A percentile compares a stretch with the other conserved stretches of the same genome.
Evolutionary conservation across 2,113 vertebrate species (phyloP).

Genomic region (Eupsittula cactorum): DNA sequence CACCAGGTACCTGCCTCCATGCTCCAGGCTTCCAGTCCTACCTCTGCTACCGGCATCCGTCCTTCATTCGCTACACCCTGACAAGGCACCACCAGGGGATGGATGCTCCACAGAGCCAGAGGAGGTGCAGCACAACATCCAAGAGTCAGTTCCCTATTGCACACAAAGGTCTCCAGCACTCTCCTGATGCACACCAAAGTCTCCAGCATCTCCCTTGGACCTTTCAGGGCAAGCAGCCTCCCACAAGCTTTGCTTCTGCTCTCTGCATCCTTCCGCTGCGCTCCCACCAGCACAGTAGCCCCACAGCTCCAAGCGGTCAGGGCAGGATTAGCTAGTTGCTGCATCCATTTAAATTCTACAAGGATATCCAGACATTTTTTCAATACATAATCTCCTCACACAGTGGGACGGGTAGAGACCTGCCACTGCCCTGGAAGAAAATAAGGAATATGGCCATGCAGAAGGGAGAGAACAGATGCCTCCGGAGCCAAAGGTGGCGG

Average conservation of each 20-base stretch:
- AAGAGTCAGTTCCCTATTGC: background rate
- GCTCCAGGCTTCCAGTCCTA: background rate
- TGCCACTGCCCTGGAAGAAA: background rate
- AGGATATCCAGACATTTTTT: background rate
- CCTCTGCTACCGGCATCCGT: background rate
- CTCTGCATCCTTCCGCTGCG: background rate
- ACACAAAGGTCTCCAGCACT: background rate
- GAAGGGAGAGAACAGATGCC: background rate
- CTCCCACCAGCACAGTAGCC: background rate
- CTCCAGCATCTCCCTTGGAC: background rate
- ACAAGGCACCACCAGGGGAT: accelerated
- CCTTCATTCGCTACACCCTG: background rate
- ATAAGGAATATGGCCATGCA: background rate
- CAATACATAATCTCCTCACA: background rate
- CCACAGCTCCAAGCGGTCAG: background rate
- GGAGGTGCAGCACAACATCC: background rate
- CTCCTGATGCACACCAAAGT: background rate
- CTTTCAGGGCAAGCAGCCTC: background rate
- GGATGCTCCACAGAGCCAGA: background rate
- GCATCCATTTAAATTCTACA: background rate
- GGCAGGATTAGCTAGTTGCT: background rate
- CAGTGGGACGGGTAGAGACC: accelerated
- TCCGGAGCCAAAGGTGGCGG: accelerated
- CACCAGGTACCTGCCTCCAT: background rate
- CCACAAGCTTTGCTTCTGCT: background rate